These are phyloP conservation scores for Megaustenia siamemsis DNA, from an alignment of 2,888 invertebrate genomes.

Conservation along the genomic window DNA sequence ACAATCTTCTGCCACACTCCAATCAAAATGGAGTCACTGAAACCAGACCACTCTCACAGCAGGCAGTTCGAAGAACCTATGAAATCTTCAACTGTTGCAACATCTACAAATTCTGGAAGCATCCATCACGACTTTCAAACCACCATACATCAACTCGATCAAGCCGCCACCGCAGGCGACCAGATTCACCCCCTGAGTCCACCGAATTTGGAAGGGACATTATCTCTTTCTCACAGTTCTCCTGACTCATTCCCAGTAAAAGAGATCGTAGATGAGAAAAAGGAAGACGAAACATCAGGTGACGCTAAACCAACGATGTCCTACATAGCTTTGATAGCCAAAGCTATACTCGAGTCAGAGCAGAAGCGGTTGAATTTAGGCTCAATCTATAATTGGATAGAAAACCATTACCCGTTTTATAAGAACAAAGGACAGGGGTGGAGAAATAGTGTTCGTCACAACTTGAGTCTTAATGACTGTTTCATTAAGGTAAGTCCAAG, in stretches of 20 bases:
- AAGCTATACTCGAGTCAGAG: conserved; percentile 76
- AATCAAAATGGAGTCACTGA: conserved; percentile 18
- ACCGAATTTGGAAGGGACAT: background rate
- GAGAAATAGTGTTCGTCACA: conserved; percentile 79
- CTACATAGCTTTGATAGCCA: conserved; percentile 79
- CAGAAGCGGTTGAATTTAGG: conserved; percentile 76
- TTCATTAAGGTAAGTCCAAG: conserved; percentile 70
- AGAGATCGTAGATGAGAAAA: conserved; percentile 6
- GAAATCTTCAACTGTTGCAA: background rate
- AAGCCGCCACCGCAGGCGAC: background rate
- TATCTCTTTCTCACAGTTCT: background rate
- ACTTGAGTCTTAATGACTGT: conserved; percentile 78
- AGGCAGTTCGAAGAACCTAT: background rate
- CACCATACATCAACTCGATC: background rate
- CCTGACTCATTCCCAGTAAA: background rate
- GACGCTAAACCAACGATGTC: conserved; percentile 76
- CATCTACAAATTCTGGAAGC: background rate
- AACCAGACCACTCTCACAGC: background rate
- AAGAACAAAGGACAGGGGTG: conserved; percentile 77
- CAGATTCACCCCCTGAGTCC: background rate
- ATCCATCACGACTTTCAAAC: background rate
- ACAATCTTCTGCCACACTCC: background rate
- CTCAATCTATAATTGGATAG: conserved; percentile 79
- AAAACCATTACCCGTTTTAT: conserved; percentile 77
- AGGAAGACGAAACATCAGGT: conserved; percentile 3